Evolutionary conservation across 1,140 invertebrate species (phyloP), one percentile per base, ranked within the genome.

Genomic region (Brachionus manjavacas): DNA sequence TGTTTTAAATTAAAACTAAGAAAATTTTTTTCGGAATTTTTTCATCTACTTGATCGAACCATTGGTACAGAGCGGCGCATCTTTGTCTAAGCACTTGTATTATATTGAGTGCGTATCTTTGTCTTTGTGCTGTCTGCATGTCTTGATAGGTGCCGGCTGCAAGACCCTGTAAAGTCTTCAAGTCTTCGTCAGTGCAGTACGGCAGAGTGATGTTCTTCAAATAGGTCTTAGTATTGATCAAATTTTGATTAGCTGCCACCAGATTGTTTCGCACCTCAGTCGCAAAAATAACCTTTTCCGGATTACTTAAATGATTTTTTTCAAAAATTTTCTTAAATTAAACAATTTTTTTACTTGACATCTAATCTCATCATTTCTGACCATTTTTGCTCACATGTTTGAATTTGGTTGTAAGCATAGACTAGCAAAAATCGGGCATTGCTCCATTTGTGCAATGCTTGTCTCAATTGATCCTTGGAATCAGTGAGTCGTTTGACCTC

Each of bases 291-390:
- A 64, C 52, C 20, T 81, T 81, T 35, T 81, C 79, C 8, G 79
- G 79, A 46, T 81, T 81, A 20, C 79, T 81, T 80, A 11, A 60
- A 7, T 11, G 55, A 60, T 8, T 31, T 52, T 12, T 25, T 39
- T 55, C 55, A 25, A 80, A 35, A 35, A 35, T 35, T 31, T 35
- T 35, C 4, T 35, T 35, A 35, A 35, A 35, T 35, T 35, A 35
- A 35, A 35, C 7, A 35, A 35, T 31, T 31, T 2, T 35, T 6
- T 35, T 68, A 81, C 79, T 81, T 81, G 1, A 81, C 64, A 6
- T 81, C 79, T 35, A 81, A 55, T 81, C 52, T 68, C 79, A 81
- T 81, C 79, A 81, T 81, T 68, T 81, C 79, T 23, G 79, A 23
- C 79, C 79, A 81, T 81, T 64, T 81, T 46, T 60, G 52, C 31